Evolutionary conservation across 1,140 invertebrate species (phyloP), one percentile per base, ranked within the genome.

Genomic region (Diabrotica virgifera): DNA sequence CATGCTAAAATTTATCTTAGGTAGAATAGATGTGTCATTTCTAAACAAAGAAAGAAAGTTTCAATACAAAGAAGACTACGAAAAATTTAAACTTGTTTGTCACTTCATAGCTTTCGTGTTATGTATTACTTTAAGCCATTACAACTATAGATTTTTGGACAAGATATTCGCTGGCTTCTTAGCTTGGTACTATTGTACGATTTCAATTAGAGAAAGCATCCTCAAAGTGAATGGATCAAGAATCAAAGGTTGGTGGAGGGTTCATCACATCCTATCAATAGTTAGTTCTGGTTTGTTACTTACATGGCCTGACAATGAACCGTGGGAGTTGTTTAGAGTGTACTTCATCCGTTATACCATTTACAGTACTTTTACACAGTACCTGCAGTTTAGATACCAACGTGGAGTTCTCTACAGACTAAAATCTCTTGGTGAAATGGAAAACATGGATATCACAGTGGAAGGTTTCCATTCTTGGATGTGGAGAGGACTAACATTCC

Each of bases 401-500:
- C 90, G 90, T 69, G 97, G 97, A 11, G 93, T 94, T 36, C 80
- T 99, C 6, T 98, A 99, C 78, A 85, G 96, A 53, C 81, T 99
- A 5, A 93, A 97, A 81, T 92, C 96, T 0, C 81, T 99, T 0
- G 97, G 97, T 0, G 93, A 97, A 75, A 84, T 95, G 1, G 91
- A 95, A 76, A 94, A 95, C 69, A 99, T 99, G 97, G 97, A 99
- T 77, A 97, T 99, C 53, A 99, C 97, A 0, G 94, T 98, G 63
- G 96, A 99, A 83, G 97, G 97, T 36, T 99, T 99, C 78, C 96
- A 98, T 81, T 97, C 94, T 0, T 99, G 97, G 96, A 99, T 99
- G 97, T 99, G 96, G 94, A 88, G 93, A 65, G 97, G 97, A 0
- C 81, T 99, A 9, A 92, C 91, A 5, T 99, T 98, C 77, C 82